Evolutionary conservation across 1,140 invertebrate genomes (phyloP).

Genomic region (Anastatus disparis): DNA sequence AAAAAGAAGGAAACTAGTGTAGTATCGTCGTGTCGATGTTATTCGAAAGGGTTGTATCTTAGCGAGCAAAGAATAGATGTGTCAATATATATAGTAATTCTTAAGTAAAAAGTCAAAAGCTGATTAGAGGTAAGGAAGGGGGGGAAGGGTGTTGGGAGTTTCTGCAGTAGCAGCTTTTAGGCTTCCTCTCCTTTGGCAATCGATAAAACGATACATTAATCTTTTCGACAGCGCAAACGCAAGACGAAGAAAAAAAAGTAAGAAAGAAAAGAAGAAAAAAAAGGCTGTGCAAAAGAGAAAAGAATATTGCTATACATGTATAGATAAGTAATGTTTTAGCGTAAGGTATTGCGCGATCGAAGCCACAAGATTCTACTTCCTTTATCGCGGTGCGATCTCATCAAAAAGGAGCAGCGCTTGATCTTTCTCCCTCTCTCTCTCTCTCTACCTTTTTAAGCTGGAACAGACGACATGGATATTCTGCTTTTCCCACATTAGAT

Average conservation of each 20-base stretch:
- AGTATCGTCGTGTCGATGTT: too few relatives aligned
- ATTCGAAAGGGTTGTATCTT: background rate
- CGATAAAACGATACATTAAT: slow-evolving; percentile 45
- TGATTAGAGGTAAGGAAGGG: background rate
- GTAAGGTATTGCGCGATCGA: slow-evolving; percentile 49
- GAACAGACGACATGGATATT: slow-evolving; percentile 48
- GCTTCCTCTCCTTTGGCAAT: slow-evolving; percentile 4
- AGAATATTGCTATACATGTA: too few relatives aligned
- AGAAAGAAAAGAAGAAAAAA: too few relatives aligned
- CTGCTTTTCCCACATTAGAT: slow-evolving; percentile 54
- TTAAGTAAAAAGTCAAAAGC: background rate
- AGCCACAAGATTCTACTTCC: slow-evolving; percentile 42
- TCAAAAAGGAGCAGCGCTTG: too few relatives aligned
- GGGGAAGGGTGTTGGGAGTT: background rate
- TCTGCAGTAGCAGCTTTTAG: slow-evolving; percentile 10
- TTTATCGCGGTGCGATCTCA: slow-evolving; percentile 48
- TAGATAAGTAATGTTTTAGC: too few relatives aligned
- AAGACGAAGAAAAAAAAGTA: too few relatives aligned
- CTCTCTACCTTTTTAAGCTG: too few relatives aligned
- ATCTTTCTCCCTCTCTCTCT: too few relatives aligned
- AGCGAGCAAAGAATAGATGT: background rate
- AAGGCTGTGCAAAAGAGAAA: too few relatives aligned
- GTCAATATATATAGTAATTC: too few relatives aligned
- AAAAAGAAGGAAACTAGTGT: too few relatives aligned
- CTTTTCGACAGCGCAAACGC: slow-evolving; percentile 27